phyloP scores from a whole-genome alignment of 2,888 invertebrate species.

The Machimus rusticus region DNA sequence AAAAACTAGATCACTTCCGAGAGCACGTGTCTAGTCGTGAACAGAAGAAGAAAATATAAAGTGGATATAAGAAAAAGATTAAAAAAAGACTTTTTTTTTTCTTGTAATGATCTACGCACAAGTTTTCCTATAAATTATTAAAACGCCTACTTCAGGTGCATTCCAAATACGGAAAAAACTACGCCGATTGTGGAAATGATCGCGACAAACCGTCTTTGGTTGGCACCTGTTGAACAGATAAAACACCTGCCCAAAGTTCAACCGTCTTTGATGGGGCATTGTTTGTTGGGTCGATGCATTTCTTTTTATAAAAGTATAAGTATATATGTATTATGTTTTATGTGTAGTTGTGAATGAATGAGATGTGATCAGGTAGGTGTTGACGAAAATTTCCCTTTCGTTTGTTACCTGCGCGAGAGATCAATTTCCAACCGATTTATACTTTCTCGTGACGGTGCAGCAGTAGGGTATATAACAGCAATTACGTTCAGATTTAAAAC shows the following conservation, averaged over 20 bases:
- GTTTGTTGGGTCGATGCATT: background rate
- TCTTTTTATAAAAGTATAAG: background rate
- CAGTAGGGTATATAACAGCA: background rate
- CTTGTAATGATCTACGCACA: background rate
- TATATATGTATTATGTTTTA: background rate
- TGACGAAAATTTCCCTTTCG: background rate
- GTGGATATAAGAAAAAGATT: background rate
- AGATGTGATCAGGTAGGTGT: background rate
- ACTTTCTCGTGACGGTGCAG: background rate
- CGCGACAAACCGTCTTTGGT: background rate
- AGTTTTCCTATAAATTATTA: background rate
- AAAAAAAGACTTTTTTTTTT: background rate
- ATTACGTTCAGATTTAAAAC: background rate
- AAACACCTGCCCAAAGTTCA: background rate
- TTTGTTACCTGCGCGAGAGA: background rate
- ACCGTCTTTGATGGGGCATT: background rate
- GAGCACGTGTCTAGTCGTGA: background rate
- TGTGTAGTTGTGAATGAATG: background rate
- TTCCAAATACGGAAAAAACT: background rate
- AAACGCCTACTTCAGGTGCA: background rate
- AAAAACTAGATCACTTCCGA: background rate
- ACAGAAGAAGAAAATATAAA: background rate
- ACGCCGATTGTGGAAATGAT: background rate
- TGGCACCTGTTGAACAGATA: background rate
- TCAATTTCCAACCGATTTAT: background rate